Percentiles rank a stretch among this genome's conserved stretches.
Evolutionary conservation across 2,797 vertebrate genomes (phyloP).

Genomic region (Decapterus maruadsi): DNA sequence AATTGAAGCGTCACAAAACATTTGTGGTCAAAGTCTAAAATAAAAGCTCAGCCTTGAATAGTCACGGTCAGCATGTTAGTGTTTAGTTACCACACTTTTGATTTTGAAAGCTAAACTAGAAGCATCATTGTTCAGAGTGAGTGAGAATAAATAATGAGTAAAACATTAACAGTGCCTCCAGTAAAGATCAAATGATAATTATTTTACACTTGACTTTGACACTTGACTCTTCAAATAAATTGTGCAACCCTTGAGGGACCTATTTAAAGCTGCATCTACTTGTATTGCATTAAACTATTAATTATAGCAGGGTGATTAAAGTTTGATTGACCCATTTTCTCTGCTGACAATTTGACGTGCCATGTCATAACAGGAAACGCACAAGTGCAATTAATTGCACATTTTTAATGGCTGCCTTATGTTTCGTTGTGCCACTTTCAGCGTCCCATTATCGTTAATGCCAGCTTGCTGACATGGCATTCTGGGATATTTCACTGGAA

Average conservation of each 20-base stretch:
- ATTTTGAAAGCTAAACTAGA: no score
- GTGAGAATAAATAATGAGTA: not conserved
- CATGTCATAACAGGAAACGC: not conserved
- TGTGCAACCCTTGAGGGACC: not conserved
- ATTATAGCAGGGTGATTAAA: slow-evolving; percentile 2
- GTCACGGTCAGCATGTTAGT: no score
- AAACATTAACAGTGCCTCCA: not conserved
- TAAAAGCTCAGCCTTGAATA: no score
- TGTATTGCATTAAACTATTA: not conserved
- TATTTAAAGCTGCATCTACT: not conserved
- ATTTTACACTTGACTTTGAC: not conserved
- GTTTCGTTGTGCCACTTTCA: not conserved
- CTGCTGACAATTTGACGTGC: not conserved
- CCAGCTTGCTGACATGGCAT: not conserved
- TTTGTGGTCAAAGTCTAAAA: no score
- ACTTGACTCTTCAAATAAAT: not conserved
- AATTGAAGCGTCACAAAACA: no score
- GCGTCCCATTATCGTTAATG: no score
- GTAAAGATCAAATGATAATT: not conserved
- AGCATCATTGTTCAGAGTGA: not conserved
- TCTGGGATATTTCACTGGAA: not conserved
- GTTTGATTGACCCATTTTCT: not conserved
- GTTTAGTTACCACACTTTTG: no score
- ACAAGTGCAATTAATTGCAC: slow-evolving; percentile 9
- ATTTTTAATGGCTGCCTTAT: not conserved